phyloP scores from a whole-genome alignment of 2,113 vertebrate genomes.

The Tragelaphus strepsiceros region DNA sequence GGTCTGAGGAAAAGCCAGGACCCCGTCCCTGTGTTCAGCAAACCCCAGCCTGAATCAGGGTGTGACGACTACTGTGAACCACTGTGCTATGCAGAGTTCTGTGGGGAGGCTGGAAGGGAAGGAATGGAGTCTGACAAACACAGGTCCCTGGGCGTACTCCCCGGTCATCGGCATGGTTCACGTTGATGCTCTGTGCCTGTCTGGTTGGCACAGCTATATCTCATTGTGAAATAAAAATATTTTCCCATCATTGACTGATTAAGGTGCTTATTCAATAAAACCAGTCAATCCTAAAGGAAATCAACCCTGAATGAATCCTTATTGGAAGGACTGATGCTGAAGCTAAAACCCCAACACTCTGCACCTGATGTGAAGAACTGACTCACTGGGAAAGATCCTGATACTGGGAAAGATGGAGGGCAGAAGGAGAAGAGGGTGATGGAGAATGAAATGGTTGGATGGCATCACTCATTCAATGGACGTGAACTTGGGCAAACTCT shows the following conservation, averaged over 20 bases:
- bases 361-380: neutral
- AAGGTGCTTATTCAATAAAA: neutral
- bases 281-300: neutral
- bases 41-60: neutral
- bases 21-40: accelerated
- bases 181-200: accelerated
- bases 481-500: neutral
- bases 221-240: neutral
- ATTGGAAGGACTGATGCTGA: neutral
- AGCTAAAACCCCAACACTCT: neutral
- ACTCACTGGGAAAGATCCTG: neutral
- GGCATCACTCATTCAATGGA: neutral
- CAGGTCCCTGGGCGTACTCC: accelerated
- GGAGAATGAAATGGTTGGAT: neutral
- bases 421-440: neutral
- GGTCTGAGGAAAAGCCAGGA: neutral
- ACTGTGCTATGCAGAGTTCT: accelerated
- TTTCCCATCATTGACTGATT: neutral
- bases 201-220: neutral
- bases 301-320: neutral
- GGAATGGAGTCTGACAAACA: accelerated
- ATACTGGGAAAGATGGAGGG: neutral
- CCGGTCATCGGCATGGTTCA: accelerated
- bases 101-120: neutral
- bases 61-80: accelerated